These are phyloP conservation scores for Peromyscus leucopus DNA, from an alignment of 2,113 vertebrate species.

Conservation along the genomic window DNA sequence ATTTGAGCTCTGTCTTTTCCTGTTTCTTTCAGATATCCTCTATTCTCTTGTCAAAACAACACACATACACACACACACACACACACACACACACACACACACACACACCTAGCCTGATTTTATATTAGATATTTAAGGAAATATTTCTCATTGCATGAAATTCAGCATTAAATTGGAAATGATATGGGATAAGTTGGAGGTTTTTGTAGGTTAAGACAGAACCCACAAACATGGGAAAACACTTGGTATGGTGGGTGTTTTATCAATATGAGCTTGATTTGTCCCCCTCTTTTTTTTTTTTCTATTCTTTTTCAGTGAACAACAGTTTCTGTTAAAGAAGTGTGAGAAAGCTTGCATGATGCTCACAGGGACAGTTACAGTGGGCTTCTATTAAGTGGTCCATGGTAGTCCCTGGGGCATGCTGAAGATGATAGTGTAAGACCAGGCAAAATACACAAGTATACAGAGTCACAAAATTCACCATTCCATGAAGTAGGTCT, in stretches of 20 bases:
- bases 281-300: not conserved
- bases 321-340: not conserved
- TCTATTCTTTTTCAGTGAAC: not conserved
- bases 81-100: not conserved
- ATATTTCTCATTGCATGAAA: not conserved
- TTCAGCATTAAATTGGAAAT: constrained; percentile 32
- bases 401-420: not conserved
- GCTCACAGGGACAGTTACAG: not conserved
- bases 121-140: not conserved
- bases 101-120: not conserved
- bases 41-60: not conserved
- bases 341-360: not conserved
- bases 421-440: not conserved
- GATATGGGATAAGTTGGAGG: not conserved
- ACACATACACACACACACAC: too few relatives aligned
- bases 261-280: not conserved
- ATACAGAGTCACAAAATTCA: not conserved
- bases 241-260: not conserved
- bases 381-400: not conserved
- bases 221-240: not conserved
- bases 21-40: not conserved
- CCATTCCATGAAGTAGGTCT: not conserved
- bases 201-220: not conserved
- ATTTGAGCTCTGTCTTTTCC: not conserved
- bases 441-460: not conserved